Evolutionary conservation across 2,797 vertebrate species (phyloP).

Genomic region (Geranospiza caerulescens): DNA sequence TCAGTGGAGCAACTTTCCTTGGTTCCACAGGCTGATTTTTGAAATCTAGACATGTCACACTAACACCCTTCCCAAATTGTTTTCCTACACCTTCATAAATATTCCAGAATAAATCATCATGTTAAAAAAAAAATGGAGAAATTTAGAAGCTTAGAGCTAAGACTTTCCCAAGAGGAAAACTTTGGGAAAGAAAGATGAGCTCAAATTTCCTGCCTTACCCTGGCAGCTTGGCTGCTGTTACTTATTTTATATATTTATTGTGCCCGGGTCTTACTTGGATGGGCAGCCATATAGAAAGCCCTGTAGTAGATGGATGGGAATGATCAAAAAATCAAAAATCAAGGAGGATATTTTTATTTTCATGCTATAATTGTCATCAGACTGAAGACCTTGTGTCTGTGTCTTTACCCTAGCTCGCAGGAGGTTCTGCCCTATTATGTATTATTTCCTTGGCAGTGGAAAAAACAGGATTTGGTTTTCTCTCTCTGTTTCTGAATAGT

Average conservation of each 20-base stretch:
- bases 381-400: not conserved
- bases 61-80: not conserved
- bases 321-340: not conserved
- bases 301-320: not conserved
- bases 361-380: not conserved
- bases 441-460: not conserved
- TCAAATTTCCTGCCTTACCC: not conserved
- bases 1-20: not conserved
- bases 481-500: not conserved
- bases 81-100: not conserved
- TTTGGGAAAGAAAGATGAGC: not conserved
- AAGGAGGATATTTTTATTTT: not conserved
- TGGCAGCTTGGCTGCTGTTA: not conserved
- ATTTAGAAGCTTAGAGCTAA: not conserved
- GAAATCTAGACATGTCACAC: not conserved
- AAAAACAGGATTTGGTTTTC: not conserved
- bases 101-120: not conserved
- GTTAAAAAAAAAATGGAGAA: not conserved
- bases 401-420: not conserved
- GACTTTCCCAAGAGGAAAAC: not conserved
- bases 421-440: not conserved
- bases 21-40: not conserved
- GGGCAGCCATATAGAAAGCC: not conserved
- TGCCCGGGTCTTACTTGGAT: not conserved
- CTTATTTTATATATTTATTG: not conserved